These are phyloP conservation scores for Meloidogyne exigua DNA, from an alignment of 1,140 invertebrate species.

Conservation along the genomic window DNA sequence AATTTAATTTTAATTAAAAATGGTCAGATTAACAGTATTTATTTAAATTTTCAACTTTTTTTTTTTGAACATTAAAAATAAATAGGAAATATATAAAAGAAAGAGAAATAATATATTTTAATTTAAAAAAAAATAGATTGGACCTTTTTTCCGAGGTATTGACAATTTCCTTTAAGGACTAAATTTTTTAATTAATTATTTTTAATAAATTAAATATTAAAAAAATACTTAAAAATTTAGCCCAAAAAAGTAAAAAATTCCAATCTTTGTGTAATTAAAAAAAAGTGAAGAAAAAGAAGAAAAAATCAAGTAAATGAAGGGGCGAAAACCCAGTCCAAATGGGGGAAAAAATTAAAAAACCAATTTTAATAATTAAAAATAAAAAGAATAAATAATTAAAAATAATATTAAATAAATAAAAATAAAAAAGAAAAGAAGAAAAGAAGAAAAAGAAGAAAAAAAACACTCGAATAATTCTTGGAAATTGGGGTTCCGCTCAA, in stretches of 20 bases:
- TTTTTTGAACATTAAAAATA: no score
- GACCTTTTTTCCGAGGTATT: no score
- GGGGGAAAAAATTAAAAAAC: not conserved
- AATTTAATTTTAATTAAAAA: no score
- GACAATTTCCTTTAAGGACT: no score
- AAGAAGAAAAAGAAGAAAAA: not conserved
- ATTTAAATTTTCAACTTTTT: no score
- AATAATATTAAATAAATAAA: not conserved
- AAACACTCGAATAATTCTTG: conserved; percentile 27
- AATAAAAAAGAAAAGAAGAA: no score
- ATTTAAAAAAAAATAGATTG: no score
- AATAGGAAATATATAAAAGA: no score
- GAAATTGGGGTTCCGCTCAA: conserved; percentile 22
- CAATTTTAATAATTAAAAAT: not conserved
- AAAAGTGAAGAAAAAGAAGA: not conserved
- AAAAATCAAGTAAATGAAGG: conserved; percentile 23
- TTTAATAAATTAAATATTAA: no score
- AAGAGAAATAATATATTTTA: no score
- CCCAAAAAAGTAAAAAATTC: not conserved
- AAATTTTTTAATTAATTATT: no score
- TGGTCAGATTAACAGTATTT: no score
- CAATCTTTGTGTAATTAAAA: not conserved
- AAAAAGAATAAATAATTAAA: not conserved
- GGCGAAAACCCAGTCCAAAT: conserved; percentile 25
- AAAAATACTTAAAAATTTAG: not conserved